Evolutionary conservation across 2,888 invertebrate species (phyloP).

Genomic region (Galerucella calmariensis): DNA sequence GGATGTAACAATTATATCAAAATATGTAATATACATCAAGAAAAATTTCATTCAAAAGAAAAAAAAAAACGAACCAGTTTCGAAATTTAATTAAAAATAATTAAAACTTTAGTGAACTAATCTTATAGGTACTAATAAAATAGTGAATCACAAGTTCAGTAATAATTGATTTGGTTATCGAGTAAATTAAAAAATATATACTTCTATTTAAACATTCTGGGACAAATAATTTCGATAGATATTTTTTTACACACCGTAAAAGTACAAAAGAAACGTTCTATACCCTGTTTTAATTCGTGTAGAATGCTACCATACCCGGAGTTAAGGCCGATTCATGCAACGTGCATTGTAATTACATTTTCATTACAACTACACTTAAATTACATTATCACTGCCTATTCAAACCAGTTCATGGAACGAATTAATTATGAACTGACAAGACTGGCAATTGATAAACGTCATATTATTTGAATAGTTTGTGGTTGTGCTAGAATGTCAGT

Average conservation of each 20-base stretch:
- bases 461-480: no score
- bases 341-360: no score
- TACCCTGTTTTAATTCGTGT: constrained; percentile 28
- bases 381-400: no score
- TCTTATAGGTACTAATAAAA: neutral
- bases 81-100: neutral
- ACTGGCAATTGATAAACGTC: no score
- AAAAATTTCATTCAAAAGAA: no score
- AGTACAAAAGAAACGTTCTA: constrained; percentile 22
- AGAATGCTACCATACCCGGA: constrained; percentile 31
- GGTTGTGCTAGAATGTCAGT: no score
- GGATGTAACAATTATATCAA: neutral
- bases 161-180: constrained; percentile 11
- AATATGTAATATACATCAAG: no score
- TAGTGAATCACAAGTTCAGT: constrained; percentile 6
- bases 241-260: constrained; percentile 25
- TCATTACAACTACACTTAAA: no score
- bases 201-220: constrained; percentile 31
- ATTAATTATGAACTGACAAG: no score
- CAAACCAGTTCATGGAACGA: no score
- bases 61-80: neutral
- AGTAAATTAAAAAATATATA: constrained; percentile 26
- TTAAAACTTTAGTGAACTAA: neutral
- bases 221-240: constrained; percentile 22
- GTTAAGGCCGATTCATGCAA: no score